Base-by-base conservation (phyloP, 2,888 invertebrate species). In the Vandiemenella viatica region DNA sequence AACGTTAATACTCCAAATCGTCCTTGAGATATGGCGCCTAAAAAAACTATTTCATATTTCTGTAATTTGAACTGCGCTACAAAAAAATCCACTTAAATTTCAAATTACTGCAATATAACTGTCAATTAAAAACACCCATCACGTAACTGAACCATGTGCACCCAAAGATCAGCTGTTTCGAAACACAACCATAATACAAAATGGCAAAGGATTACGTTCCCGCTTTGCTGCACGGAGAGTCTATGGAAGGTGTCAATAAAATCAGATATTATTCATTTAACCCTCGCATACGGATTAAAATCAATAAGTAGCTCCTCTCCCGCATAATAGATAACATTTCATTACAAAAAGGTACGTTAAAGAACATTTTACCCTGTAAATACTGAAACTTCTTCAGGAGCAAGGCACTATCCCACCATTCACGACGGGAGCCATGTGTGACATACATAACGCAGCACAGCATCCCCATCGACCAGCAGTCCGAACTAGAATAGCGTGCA, bases 381-480 rank as follows among this genome's bases (percentile, higher is more conserved):
- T 58, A 56, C 43, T 50, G 53, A 50, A 55, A 55, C 55, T 58
- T 55, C 53, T 47, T 53, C 56, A 53, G 55, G 61, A 62, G 56
- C 59, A 59, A 58, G 53, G 57, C 55, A 57, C 57, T 56, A 54
- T 56, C 58, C 60, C 57, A 59, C 58, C 59, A 58, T 50, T 56
- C 57, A 57, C 57, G 58, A 61, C 62, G 61, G 49, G 55, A 49
- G 64, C 64, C 64, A 64, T 64, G 64, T 64, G 63, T 62, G 63
- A 63, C 63, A 63, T 60, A 63, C 60, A 63, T 61, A 62, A 61
- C 61, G 56, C 59, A 42, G 42, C 50, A 48, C 46, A 55, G 62
- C 60, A 61, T 58, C 59, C 62, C 58, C 55, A 61, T 61, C 60
- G 61, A 61, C 61, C 61, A 58, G 53, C 53, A 50, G 57, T 55